These are phyloP conservation scores for Onthophagus sagittarius DNA, from an alignment of 2,888 invertebrate species.

Conservation along the genomic window DNA sequence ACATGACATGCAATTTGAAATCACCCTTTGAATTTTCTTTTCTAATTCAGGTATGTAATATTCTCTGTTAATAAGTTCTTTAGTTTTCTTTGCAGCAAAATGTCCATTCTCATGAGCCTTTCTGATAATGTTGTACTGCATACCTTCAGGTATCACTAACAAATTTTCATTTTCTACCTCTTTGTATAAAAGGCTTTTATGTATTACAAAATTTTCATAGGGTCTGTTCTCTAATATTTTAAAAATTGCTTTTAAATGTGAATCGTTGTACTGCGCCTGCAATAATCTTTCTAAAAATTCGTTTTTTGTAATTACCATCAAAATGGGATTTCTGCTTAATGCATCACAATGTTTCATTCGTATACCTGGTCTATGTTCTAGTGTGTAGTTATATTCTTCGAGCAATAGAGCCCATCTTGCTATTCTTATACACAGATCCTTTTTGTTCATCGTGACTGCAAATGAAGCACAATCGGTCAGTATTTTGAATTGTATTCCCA, in stretches of 20 bases:
- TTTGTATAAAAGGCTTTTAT: background rate
- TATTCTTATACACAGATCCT: slow-evolving; percentile 32
- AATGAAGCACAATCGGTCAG: slow-evolving; percentile 41
- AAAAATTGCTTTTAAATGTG: background rate
- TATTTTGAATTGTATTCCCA: too few relatives aligned
- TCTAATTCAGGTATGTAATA: slow-evolving; percentile 27
- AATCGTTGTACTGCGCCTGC: slow-evolving; percentile 29
- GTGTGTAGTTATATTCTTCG: slow-evolving; percentile 34
- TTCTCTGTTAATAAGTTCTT: slow-evolving; percentile 16
- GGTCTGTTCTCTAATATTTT: background rate
- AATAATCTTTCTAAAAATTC: slow-evolving; percentile 15
- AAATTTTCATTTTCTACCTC: too few relatives aligned
- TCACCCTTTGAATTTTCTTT: slow-evolving; percentile 26
- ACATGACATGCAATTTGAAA: slow-evolving; percentile 28
- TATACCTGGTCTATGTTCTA: slow-evolving; percentile 35
- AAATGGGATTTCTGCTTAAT: slow-evolving; percentile 31
- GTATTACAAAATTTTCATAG: too few relatives aligned
- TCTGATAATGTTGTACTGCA: slow-evolving; percentile 24
- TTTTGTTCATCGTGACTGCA: slow-evolving; percentile 36
- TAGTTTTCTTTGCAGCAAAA: slow-evolving; percentile 26
- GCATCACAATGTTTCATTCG: slow-evolving; percentile 36
- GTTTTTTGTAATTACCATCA: slow-evolving; percentile 5
- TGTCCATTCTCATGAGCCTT: slow-evolving; percentile 26
- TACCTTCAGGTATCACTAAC: slow-evolving; percentile 17
- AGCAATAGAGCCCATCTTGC: slow-evolving; percentile 36